These are phyloP conservation scores for Blennius ocellaris DNA, from an alignment of 2,113 vertebrate genomes.

Conservation along the genomic window DNA sequence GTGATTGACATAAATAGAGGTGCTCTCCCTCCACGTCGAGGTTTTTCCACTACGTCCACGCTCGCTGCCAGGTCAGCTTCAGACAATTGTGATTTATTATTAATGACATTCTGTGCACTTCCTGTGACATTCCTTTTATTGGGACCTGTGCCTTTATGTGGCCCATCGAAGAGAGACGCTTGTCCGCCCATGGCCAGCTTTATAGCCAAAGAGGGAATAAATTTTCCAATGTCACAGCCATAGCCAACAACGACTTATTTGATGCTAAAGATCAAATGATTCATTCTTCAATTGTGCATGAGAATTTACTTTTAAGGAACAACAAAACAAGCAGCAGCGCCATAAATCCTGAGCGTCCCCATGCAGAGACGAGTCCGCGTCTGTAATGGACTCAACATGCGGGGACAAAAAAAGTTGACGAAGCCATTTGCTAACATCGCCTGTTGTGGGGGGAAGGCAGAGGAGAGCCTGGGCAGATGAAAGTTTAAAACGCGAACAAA, in stretches of 20 bases:
- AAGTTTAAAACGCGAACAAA: constrained; percentile 49
- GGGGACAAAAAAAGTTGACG: constrained; percentile 59
- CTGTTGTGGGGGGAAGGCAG: constrained; percentile 37
- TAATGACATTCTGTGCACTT: constrained; percentile 83
- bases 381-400: constrained; percentile 62
- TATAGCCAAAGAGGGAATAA: constrained; percentile 70
- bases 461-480: constrained; percentile 35
- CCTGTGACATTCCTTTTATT: constrained; percentile 85
- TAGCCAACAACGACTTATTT: constrained; percentile 74
- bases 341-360: constrained; percentile 65
- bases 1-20: constrained; percentile 83
- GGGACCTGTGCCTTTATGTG: constrained; percentile 81
- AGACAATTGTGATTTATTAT: constrained; percentile 85
- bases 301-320: constrained; percentile 79
- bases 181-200: constrained; percentile 78
- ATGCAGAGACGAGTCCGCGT: constrained; percentile 62
- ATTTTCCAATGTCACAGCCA: constrained; percentile 74
- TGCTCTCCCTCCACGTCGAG: constrained; percentile 62
- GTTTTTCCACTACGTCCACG: constrained; percentile 68
- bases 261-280: constrained; percentile 76
- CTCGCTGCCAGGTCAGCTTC: constrained; percentile 76
- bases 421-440: constrained; percentile 63
- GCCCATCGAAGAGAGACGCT: constrained; percentile 71
- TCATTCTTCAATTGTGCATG: constrained; percentile 74
- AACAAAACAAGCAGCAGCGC: constrained; percentile 63